Base-by-base conservation (phyloP, 1,140 invertebrate species). In the Ooceraea biroi region DNA sequence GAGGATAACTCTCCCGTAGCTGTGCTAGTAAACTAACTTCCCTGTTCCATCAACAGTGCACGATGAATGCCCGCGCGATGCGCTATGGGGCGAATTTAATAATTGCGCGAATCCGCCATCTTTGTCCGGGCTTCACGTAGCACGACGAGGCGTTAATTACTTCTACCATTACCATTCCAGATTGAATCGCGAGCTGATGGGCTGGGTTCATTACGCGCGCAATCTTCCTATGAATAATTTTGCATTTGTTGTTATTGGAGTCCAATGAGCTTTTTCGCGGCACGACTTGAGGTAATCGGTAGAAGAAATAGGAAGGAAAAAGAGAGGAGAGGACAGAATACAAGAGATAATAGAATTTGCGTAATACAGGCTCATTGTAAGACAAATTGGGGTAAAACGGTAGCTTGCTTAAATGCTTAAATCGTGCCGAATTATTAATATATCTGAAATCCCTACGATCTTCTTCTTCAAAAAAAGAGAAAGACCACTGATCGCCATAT, bases 141-240 rank as follows among this genome's bases (percentile, higher is more conserved):
- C 50, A 30, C 50, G 22, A 58, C 25, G 76, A n/a, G 50, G 65
- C 36, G 50, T 80, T 80, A 71, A 80, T 80, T 80, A 71, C 50
- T 71, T 80, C 25, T 50, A 57, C 50, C 8, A 80, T 80, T 80
- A 80, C 76, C 76, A 80, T 80, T 80, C 57, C 65, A 80, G 65
- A 80, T 80, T 80, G 65, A 80, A 69, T 80, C 76, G 36, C 25
- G 65, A n/a, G 1, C 22, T 44, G 50, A 57, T 80, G 41, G 19
- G 50, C 50, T 50, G n/a, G 25, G 36, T 12, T 55, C 50, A 78
- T 78, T 55, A 78, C 48, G 48, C 76, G 63, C 3, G 63, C 63
- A 69, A 78, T 69, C 76, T 80, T 36, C 41, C 50, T 46, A 80
- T 80, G 76, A 80, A 80, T 80, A 80, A 80, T 58, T 80, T 71